Evolutionary conservation across 2,797 vertebrate genomes (phyloP), one percentile per base, ranked within the genome.

Genomic region (Atherinosoma microstoma): DNA sequence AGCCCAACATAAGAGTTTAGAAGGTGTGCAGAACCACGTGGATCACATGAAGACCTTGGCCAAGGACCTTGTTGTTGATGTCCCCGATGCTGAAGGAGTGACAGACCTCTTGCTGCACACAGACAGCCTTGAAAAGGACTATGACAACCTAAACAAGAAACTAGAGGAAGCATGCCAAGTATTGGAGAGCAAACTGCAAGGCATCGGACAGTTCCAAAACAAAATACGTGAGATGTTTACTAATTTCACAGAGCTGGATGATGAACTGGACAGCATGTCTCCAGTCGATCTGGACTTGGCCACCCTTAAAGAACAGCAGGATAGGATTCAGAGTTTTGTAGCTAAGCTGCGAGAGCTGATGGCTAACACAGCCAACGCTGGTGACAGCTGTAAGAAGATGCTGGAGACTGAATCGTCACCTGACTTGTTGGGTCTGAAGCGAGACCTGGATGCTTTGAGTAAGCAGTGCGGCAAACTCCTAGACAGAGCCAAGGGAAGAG

Each of bases 191-290:
- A 99, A 98, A 90, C 95, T 99, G 69, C 98, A 99, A 75, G 98
- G 98, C 66, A 98, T 99, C 0, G 97, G 97, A 1, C 97, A 97
- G 91, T 99, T 99, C 86, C 98, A 99, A 89, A 96, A 97, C 87
- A 96, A 88, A 90, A 98, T 99, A 87, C 95, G 98, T 24, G 97
- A 99, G 88, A 98, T 99, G 98, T 99, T 97, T 86, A 90, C 94
- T 69, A 92, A 92, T 73, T 99, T 99, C 91, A 94, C 98, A 6
- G 98, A 99, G 84, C 94, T 97, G 80, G 98, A 99, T 60, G 98
- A 99, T 77, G 98, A 99, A 83, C 92, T 99, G 30, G 98, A 99
- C 68, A 94, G 93, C 81, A 98, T 99, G 98, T 89, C 93, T 64
- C 94, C 97, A 0, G 94, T 97, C 27, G 96, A 93, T 61, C 95